Evolutionary conservation across 2,888 invertebrate genomes (phyloP), one percentile per base, ranked within the genome.

Genomic region (Lottia scabra): DNA sequence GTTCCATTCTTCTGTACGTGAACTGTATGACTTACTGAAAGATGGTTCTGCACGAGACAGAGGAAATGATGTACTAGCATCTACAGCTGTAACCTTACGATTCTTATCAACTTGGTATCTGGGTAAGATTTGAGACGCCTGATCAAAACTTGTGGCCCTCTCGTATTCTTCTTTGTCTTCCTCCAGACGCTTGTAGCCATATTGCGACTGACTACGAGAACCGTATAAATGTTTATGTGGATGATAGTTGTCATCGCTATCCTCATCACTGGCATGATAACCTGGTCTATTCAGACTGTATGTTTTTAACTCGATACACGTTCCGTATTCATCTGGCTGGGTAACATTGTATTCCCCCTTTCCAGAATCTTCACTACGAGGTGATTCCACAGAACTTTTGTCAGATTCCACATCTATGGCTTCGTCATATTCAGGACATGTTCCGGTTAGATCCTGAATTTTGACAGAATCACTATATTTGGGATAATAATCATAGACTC

Each of bases 321-420:
- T 77, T 2, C 80, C 81, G 13, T 75, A 73, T 12, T 64, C 56
- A 23, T 75, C 76, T 48, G 46, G 68, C 16, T 67, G 67, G 15
- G 73, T 56, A 19, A 71, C 65, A 63, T 74, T 67, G 16, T 74
- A 71, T 67, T 75, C 75, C 2, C 73, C 68, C 4, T 67, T 67
- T 13, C 75, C 78, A 13, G 83, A 82, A 23, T 75, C 70, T 66
- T 82, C 83, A 75, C 84, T 84, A 13, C 84, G 80, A 0, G 85
- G 84, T 0, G 84, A 84, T 65, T 83, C 83, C 12, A 84, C 65
- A 23, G 82, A 83, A 19, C 78, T 79, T 38, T 77, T 80, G 27
- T 84, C 84, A 2, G 83, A 81, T 30, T 82, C 81, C 16, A 81
- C 81, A 46, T 80, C 78, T 65, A 81, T 76, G 8, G 78, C 83